These are phyloP conservation scores for Phainopepla nitens DNA, from an alignment of 2,113 vertebrate species.

Conservation along the genomic window DNA sequence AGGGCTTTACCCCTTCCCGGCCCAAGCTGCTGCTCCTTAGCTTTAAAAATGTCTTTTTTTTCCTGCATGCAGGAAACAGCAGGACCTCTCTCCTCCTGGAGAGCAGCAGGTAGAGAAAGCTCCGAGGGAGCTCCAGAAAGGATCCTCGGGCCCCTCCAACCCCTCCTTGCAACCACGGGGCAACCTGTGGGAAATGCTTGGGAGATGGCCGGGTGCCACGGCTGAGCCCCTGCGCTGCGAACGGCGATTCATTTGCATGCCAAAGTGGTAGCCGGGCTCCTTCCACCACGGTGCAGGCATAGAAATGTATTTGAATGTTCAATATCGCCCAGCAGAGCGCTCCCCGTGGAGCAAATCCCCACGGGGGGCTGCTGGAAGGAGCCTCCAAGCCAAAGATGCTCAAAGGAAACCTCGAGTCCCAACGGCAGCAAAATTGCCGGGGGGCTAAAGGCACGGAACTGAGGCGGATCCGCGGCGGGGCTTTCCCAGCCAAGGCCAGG, in stretches of 20 bases:
- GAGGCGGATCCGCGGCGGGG: background rate
- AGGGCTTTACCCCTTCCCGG: background rate
- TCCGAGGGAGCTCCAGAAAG: background rate
- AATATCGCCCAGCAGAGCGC: fast-evolving
- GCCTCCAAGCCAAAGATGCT: background rate
- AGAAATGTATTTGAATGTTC: background rate
- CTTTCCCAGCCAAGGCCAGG: background rate
- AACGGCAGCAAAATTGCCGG: background rate
- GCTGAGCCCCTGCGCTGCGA: background rate
- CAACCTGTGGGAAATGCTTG: background rate
- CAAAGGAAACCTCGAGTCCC: background rate
- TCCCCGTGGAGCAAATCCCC: background rate
- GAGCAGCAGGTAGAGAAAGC: background rate
- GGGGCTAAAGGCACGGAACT: background rate
- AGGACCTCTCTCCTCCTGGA: background rate
- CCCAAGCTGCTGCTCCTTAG: background rate
- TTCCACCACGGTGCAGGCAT: background rate
- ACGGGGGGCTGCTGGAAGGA: background rate
- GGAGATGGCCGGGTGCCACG: conserved; percentile 7
- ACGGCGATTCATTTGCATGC: conserved; percentile 12
- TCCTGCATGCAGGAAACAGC: fast-evolving
- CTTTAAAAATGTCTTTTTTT: background rate
- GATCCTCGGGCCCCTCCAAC: background rate
- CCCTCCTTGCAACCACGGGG: background rate
- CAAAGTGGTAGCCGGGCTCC: background rate